phyloP scores from a whole-genome alignment of 30 jellyfish, hydroid and myxozoan genomes.

The Aurelia aurita complex sp. Pacific region DNA sequence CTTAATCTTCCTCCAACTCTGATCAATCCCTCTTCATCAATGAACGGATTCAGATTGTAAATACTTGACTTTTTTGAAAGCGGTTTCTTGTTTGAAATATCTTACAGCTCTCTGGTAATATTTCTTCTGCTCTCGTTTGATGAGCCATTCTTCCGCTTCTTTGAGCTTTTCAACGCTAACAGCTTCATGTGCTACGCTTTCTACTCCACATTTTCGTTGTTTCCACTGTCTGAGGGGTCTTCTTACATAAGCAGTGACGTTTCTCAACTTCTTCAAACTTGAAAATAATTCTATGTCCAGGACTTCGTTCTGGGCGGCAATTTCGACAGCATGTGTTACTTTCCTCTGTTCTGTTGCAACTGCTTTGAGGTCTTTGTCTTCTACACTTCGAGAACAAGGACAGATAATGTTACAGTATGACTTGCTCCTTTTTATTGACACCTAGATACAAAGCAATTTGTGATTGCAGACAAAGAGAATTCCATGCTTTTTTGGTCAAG shows the following conservation, averaged over 20 bases:
- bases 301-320: no score
- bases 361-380: not conserved
- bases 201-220: no score
- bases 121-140: constrained; percentile 16
- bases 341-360: not conserved
- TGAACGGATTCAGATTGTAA: not conserved
- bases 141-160: constrained; percentile 21
- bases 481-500: no score
- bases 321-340: no score
- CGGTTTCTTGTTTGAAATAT: not conserved
- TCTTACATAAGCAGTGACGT: no score
- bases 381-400: not conserved
- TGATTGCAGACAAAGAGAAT: no score
- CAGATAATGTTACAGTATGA: no score
- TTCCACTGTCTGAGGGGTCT: no score
- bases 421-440: no score
- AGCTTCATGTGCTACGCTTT: not conserved
- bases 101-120: not conserved
- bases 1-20: constrained; percentile 1
- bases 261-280: not conserved
- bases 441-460: no score
- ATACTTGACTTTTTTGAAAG: not conserved
- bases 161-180: constrained; percentile 1
- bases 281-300: constrained; percentile 9
- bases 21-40: not conserved